phyloP scores from a whole-genome alignment of 2,113 vertebrate species.

The Psephotus haematonotus region DNA sequence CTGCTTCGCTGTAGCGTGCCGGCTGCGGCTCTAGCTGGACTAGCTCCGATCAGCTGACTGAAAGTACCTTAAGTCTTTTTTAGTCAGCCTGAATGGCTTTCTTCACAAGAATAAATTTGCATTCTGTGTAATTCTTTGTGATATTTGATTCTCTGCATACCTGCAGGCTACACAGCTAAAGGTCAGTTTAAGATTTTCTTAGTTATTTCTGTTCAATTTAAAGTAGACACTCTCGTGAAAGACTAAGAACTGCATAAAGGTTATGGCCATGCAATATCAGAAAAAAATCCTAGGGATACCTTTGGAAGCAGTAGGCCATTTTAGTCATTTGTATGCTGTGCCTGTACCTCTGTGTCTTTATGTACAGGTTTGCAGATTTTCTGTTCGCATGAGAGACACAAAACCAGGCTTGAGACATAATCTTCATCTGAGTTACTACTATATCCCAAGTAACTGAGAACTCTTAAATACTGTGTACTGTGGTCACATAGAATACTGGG shows the following conservation, averaged over 20 bases:
- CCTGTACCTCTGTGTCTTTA: neutral
- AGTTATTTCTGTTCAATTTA: slow-evolving; percentile 25
- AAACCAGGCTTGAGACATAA: neutral
- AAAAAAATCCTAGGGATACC: neutral
- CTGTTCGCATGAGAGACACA: neutral
- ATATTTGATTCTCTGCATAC: neutral
- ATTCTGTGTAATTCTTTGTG: neutral
- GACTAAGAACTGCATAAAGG: neutral
- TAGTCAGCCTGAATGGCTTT: neutral
- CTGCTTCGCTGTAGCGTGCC: no score
- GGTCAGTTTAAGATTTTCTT: neutral
- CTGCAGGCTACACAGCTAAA: neutral
- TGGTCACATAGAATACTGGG: neutral
- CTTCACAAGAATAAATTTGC: neutral
- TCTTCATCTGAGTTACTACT: neutral
- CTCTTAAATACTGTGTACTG: neutral
- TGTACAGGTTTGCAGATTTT: neutral
- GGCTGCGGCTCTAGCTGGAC: no score
- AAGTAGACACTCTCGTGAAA: neutral
- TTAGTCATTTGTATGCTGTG: neutral
- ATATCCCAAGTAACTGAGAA: neutral
- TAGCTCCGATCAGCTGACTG: no score
- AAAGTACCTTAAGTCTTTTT: neutral
- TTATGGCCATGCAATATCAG: neutral
- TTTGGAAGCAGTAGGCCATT: neutral